A percentile compares a stretch with the other conserved stretches of the same genome.
Conservation (phyloP, 2,888 invertebrate species). For the Carpatolechia fugitivella region DNA sequence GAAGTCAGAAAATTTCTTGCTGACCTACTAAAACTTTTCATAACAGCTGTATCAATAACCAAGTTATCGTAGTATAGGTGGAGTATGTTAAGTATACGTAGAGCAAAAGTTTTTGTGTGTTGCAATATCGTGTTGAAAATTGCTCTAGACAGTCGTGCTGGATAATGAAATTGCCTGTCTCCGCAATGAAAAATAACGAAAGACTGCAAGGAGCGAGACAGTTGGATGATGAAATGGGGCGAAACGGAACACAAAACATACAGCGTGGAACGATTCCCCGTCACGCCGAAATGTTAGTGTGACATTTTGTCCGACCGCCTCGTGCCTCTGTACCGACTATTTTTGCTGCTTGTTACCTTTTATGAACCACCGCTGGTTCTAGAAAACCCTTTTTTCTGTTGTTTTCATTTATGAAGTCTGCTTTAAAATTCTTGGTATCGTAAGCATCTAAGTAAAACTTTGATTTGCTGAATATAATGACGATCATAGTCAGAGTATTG, state of each 20-base stretch:
- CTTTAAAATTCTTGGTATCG: too few relatives aligned
- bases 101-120: too few relatives aligned
- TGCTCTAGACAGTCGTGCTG: not conserved
- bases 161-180: constrained; percentile 13
- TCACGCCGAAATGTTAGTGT: constrained; percentile 57
- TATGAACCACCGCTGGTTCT: not conserved
- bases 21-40: too few relatives aligned
- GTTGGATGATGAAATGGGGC: constrained; percentile 46
- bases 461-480: too few relatives aligned
- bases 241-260: constrained; percentile 50
- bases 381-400: not conserved
- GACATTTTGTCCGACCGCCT: constrained; percentile 48
- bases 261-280: constrained; percentile 52
- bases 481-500: too few relatives aligned
- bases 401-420: not conserved
- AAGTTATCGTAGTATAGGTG: too few relatives aligned
- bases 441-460: not conserved
- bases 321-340: constrained; percentile 32
- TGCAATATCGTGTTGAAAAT: not conserved
- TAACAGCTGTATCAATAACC: too few relatives aligned
- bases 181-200: constrained; percentile 7
- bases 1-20: too few relatives aligned
- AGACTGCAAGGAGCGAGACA: constrained; percentile 27
- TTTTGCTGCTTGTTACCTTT: constrained; percentile 22
- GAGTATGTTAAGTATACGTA: too few relatives aligned